Base-by-base conservation (phyloP, 2,888 invertebrate genomes). In the Andrena minutula region DNA sequence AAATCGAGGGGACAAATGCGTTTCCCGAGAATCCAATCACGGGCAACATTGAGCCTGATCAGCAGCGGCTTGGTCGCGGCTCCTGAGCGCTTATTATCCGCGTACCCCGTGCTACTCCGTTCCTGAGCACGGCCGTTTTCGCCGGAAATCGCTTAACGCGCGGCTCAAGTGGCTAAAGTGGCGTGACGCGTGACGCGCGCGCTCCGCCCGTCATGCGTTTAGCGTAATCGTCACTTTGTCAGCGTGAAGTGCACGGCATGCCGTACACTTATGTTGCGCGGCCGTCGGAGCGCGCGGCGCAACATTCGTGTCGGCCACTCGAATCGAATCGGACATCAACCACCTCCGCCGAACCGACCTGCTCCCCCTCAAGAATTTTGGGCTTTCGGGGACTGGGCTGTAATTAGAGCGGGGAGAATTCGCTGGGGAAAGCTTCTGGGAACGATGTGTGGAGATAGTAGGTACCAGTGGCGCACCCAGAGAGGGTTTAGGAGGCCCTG, bases 81-180 rank as follows among this genome's bases (percentile, higher is more conserved):
- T 41, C 41, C 41, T 75, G 77, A 76, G 82, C 49, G 85, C 69
- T n/a, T 76, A 82, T 79, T 85, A 84, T 83, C 75, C 87, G 41
- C 41, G 41, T 41, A 83, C 82, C 56, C 56, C 56, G 84, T 79
- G 75, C 85, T 82, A 83, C 85, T 83, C 85, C 79, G 77, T 80
- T 63, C 79, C 88, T 84, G 77, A 83, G 77, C 83, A 84, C 77
- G 84, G 87, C 88, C 88, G 91, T 93, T 92, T 93, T 92, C 91
- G 91, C 93, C 93, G 93, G 93, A 93, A 93, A 93, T 93, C 88
- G 90, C 92, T 92, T 91, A 92, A 92, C 92, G 91, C 92, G 89
- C 89, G 92, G 91, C 32, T 92, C 89, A 91, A 93, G 91, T 93
- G 92, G 91, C 89, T 92, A 92, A 92, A 93, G 93, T 93, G 93